Percentiles rank a stretch among this genome's conserved stretches.
These are phyloP conservation scores for Callipepla squamata DNA, from an alignment of 2,113 vertebrate species.

Conservation along the genomic window DNA sequence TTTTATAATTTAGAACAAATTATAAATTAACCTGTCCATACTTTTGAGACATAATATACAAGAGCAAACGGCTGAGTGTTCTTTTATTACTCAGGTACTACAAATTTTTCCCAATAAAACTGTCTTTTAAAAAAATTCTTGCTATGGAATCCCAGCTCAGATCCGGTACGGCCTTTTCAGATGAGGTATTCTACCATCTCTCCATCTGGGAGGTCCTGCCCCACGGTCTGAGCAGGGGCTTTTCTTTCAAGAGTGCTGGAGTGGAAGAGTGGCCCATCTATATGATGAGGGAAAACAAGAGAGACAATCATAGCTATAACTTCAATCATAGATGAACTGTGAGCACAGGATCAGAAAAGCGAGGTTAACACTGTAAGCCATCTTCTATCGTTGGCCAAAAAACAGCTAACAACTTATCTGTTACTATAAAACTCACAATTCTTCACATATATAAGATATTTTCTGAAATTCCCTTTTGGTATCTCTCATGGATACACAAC, in stretches of 20 bases:
- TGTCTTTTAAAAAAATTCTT: constrained; percentile 69
- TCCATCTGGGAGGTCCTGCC: constrained; percentile 81
- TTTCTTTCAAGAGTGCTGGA: constrained; percentile 83
- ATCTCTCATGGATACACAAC: not conserved
- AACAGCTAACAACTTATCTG: not conserved
- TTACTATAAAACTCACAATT: not conserved
- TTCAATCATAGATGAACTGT: not conserved
- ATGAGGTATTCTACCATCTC: constrained; percentile 89
- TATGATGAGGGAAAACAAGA: constrained; percentile 42
- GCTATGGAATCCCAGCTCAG: constrained; percentile 63
- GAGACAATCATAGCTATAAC: constrained; percentile 22
- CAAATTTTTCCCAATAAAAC: constrained; percentile 68
- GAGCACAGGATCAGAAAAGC: not conserved
- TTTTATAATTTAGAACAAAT: constrained; percentile 75
- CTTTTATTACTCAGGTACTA: constrained; percentile 76
- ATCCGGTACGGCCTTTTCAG: constrained; percentile 69
- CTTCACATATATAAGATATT: not conserved
- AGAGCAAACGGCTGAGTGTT: constrained; percentile 66
- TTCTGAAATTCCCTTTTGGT: not conserved
- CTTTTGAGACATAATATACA: constrained; percentile 75
- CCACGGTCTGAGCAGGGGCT: constrained; percentile 75
- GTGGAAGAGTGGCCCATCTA: constrained; percentile 81
- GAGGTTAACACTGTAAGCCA: not conserved
- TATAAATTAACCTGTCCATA: constrained; percentile 75
- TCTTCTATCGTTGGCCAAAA: not conserved